Base-by-base conservation (phyloP, 2,888 invertebrate genomes). In the Muschampia plurimacula region DNA sequence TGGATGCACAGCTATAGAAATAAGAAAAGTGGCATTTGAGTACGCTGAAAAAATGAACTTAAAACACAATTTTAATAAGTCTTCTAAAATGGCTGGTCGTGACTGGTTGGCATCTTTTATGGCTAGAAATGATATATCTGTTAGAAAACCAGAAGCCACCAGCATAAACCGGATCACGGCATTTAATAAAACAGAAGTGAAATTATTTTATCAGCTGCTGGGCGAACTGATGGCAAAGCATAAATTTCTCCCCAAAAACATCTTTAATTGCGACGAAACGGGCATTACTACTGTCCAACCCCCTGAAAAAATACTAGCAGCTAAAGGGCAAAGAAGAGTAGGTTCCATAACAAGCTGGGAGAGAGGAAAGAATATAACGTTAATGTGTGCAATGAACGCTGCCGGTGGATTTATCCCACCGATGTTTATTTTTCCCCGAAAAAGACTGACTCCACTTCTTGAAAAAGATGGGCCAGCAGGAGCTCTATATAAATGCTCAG, bases 311-410 rank as follows among this genome's bases (percentile, higher is more conserved):
- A 78, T 83, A 68, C 78, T 83, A 52, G 81, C 82, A 28, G 74
- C 77, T 60, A 89, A 85, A 81, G 89, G 86, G 69, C 84, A 85
- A 76, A 88, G 84, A 72, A 82, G 86, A 75, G 86, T 92, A 0
- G 89, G 91, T 15, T 83, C 84, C 1, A 80, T 88, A 2, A 89
- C 89, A 44, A 88, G 86, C 75, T 80, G 86, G 77, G 88, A 89
- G 75, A 80, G 85, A 78, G 89, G 88, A 63, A 82, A 81, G 69
- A 82, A 85, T 60, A 85, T 90, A 2, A 92, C 91, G 2, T 72
- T 89, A n/a, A 63, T 89, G 66, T 90, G 87, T 81, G 81, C 86
- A 15, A 85, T 90, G 82, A 91, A 82, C 79, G 86, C 76, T 80
- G 86, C 62, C 86, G 90, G 10, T 67, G 73, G 13, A 15, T 55